Evolutionary conservation across 2,797 vertebrate genomes (phyloP).

Genomic region (Argyrosomus regius): DNA sequence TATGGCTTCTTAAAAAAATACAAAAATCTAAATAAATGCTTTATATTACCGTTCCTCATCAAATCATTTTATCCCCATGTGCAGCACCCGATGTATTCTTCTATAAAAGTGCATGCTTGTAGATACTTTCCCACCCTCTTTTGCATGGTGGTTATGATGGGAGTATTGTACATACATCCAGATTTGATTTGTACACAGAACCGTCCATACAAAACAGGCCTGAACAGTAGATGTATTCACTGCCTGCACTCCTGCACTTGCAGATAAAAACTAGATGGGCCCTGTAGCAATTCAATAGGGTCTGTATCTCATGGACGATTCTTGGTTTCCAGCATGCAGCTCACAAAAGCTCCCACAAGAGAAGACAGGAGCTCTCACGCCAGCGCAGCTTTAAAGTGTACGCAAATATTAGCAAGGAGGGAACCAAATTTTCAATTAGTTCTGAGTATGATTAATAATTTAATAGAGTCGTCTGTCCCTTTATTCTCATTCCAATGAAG

Average conservation of each 20-base stretch:
- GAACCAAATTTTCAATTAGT: constrained; percentile 52
- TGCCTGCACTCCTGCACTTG: neutral
- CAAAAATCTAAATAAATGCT: neutral
- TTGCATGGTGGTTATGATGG: neutral
- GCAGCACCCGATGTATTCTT: neutral
- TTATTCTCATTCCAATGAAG: constrained; percentile 31
- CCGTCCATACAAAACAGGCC: constrained; percentile 5
- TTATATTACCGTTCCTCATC: neutral
- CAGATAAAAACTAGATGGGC: constrained; percentile 12
- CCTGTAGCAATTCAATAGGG: constrained; percentile 1
- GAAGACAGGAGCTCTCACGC: constrained; percentile 12
- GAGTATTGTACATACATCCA: neutral
- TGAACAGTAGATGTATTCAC: neutral
- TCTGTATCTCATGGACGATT: neutral
- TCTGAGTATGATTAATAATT: constrained; percentile 60
- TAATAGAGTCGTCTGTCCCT: constrained; percentile 28
- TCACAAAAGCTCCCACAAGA: neutral
- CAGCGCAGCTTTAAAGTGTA: constrained; percentile 16
- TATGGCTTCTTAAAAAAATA: neutral
- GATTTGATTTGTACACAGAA: constrained; percentile 9
- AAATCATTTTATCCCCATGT: neutral
- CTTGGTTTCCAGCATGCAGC: constrained; percentile 7
- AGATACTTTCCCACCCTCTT: neutral
- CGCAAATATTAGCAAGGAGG: constrained; percentile 52
- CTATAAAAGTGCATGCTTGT: neutral